A percentile compares a stretch with the other conserved stretches of the same genome.
phyloP scores from a whole-genome alignment of 2,797 vertebrate species.

The Labeo calbasu region DNA sequence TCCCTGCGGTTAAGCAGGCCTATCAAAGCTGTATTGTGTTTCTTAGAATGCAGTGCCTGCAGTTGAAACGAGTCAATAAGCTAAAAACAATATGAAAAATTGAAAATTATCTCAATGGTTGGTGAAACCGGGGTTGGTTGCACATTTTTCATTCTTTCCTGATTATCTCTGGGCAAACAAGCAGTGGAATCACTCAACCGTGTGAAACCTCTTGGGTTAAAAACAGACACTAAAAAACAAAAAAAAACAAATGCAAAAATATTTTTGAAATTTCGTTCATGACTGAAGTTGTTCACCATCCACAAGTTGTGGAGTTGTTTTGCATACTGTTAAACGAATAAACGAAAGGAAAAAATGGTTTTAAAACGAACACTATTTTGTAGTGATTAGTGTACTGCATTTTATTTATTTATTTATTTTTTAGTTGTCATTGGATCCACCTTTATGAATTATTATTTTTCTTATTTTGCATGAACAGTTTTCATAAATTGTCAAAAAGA shows the following conservation, averaged over 20 bases:
- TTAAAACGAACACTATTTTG: neutral
- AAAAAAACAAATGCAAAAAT: neutral
- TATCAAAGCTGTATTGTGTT: neutral
- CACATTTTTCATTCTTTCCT: neutral
- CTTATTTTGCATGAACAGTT: neutral
- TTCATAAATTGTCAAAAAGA: neutral
- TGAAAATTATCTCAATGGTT: neutral
- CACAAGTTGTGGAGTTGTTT: neutral
- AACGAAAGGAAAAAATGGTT: neutral
- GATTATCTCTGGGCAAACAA: neutral
- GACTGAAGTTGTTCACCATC: neutral
- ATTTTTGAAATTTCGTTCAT: neutral
- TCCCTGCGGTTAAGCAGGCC: neutral
- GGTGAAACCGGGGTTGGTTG: neutral
- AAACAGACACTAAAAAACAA: neutral
- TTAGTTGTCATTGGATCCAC: neutral
- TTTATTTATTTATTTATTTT: neutral
- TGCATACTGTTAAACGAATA: neutral
- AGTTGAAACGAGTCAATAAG: neutral
- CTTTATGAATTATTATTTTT: neutral
- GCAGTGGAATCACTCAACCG: neutral
- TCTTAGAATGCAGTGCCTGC: neutral
- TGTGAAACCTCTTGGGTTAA: neutral
- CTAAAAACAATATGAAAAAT: neutral
- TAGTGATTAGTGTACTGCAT: neutral